A percentile compares a stretch with the other conserved stretches of the same genome.
phyloP scores from a whole-genome alignment of 2,797 vertebrate genomes.

The Hydrolagus colliei region DNA sequence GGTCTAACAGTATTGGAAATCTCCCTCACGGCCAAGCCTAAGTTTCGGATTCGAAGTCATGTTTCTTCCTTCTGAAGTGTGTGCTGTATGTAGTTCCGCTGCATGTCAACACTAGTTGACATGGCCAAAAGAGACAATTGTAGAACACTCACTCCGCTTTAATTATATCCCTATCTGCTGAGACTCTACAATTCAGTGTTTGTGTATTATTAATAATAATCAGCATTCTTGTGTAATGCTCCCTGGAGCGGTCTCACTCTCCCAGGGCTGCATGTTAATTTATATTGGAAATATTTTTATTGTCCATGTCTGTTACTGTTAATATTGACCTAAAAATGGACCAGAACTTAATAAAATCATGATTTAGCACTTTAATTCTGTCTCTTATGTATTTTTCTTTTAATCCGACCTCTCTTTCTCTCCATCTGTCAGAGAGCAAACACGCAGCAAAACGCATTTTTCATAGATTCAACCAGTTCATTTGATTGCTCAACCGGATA shows the following conservation, averaged over 20 bases:
- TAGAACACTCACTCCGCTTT: background rate
- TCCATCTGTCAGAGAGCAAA: background rate
- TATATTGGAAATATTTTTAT: conserved; percentile 11
- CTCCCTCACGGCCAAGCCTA: no score
- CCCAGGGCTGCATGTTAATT: background rate
- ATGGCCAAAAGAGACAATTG: background rate
- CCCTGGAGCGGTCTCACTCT: background rate
- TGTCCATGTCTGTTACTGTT: conserved; percentile 6
- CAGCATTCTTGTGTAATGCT: background rate
- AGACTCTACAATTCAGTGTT: background rate
- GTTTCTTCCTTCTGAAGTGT: no score
- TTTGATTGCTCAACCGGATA: no score
- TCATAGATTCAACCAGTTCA: no score
- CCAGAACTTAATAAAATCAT: background rate
- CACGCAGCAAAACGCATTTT: no score
- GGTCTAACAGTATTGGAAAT: no score
- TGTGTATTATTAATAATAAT: background rate
- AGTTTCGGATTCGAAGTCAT: no score
- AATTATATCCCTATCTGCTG: background rate
- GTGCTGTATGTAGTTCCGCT: no score
- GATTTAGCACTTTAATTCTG: background rate
- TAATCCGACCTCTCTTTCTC: background rate
- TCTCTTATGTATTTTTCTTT: background rate
- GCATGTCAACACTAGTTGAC: background rate
- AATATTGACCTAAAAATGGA: background rate